Conservation (phyloP, 2,797 vertebrate species). For the Coluber constrictor region DNA sequence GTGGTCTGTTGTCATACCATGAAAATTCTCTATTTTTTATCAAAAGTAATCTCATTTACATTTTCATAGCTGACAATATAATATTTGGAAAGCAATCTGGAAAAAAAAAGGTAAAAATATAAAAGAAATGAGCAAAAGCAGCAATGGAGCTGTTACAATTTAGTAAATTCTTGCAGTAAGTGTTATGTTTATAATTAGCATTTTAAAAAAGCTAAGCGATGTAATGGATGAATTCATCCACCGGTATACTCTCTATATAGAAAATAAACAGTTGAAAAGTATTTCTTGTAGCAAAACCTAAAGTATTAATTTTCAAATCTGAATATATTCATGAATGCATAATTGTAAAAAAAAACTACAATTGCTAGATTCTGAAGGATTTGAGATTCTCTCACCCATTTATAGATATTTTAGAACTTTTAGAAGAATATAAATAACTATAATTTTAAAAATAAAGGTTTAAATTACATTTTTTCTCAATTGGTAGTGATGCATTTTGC, state of each 20-base stretch:
- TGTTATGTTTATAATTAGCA: not conserved
- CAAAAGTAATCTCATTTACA: not conserved
- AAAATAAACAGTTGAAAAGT: conserved; percentile 5
- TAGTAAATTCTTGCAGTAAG: not conserved
- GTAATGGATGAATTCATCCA: not conserved
- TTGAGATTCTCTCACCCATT: not conserved
- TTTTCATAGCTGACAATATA: not conserved
- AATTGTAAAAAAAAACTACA: not conserved
- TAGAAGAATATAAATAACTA: conserved; percentile 9
- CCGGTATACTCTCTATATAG: not conserved
- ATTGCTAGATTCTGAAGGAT: not conserved
- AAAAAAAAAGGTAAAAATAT: not conserved
- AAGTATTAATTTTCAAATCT: conserved; percentile 32
- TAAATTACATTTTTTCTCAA: not conserved
- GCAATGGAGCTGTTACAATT: not conserved
- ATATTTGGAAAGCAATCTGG: not conserved
- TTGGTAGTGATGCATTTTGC: not conserved
- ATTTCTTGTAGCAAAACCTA: conserved; percentile 13
- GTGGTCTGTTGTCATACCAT: not conserved
- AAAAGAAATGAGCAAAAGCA: not conserved
- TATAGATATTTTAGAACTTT: conserved; percentile 17
- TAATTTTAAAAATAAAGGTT: conserved; percentile 3
- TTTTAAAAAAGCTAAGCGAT: not conserved
- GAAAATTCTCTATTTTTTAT: not conserved
- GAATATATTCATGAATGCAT: conserved; percentile 27